Evolutionary conservation across 1,140 invertebrate genomes (phyloP), one percentile per base, ranked within the genome.

Genomic region (Pararge aegeria): DNA sequence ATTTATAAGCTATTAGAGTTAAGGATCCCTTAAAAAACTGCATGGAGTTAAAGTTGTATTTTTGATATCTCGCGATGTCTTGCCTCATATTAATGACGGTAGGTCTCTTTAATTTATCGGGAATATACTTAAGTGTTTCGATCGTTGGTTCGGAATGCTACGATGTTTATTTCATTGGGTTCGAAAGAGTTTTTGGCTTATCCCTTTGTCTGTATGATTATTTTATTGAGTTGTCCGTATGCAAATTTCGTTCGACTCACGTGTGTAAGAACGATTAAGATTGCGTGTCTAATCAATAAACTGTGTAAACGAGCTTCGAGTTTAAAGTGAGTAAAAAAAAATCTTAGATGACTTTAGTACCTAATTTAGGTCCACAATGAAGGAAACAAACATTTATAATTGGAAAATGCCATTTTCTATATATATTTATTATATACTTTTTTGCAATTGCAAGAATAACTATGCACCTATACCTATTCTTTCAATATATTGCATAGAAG

Each of bases 51-150:
- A 61, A 13, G 53, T 15, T 70, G 57, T 63, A 64, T 60, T 49
- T 54, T 48, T 53, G 50, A 71, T 78, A 73, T 78, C 70, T 75
- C 64, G 61, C 59, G 65, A 56, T 70, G 74, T 73, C 73, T 76
- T 72, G 78, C 57, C 61, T 82, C 71, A 76, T 80, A 82, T 80
- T 82, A 82, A 82, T 80, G 79, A 72, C 68, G 79, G 71, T 73
- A 66, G 50, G 27, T 66, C 70, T 72, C 73, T 78, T 78, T 78
- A 68, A 78, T 80, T 70, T 73, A 77, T 79, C 67, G 58, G 51
- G 63, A 67, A 72, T 76, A 70, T 79, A 73, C 61, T 63, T 20
- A 30, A 29, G 24, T 56, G 37, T 60, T 58, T 51, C 12, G 21
- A 55, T 49, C 24, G 30, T 24, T 20, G 16, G 42, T 20, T 46